Percentiles rank a stretch among this genome's conserved stretches.
Evolutionary conservation across 2,797 vertebrate species (phyloP).

Genomic region (Acanthiza pusilla): DNA sequence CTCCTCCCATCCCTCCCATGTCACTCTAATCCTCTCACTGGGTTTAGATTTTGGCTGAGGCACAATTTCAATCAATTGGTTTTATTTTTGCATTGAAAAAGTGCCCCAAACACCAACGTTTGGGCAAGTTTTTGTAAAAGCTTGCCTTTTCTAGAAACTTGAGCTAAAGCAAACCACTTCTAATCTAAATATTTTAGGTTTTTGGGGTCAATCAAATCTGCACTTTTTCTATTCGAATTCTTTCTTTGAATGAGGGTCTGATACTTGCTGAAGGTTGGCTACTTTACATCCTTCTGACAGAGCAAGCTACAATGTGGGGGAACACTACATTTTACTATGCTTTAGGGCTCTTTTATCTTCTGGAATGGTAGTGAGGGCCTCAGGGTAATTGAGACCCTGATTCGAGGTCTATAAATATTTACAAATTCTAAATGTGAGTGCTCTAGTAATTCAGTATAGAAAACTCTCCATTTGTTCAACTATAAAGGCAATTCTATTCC

Average conservation of each 20-base stretch:
- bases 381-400: background rate
- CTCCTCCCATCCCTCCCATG: background rate
- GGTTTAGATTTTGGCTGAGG: background rate
- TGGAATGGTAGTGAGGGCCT: background rate
- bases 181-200: background rate
- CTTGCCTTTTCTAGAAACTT: background rate
- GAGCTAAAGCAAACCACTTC: background rate
- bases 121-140: background rate
- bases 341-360: background rate
- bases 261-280: background rate
- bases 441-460: background rate
- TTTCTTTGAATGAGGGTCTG: background rate
- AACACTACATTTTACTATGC: background rate
- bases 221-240: background rate
- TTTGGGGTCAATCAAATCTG: background rate
- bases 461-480: background rate
- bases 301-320: background rate
- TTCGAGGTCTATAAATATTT: constrained; percentile 26
- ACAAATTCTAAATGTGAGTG: background rate
- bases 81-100: background rate
- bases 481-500: constrained; percentile 1
- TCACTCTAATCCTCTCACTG: background rate
- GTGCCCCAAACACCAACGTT: background rate
- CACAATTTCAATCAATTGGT: background rate
- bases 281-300: background rate